Evolutionary conservation across 2,113 vertebrate genomes (phyloP), one percentile per base, ranked within the genome.

Genomic region (Antigone vipio): DNA sequence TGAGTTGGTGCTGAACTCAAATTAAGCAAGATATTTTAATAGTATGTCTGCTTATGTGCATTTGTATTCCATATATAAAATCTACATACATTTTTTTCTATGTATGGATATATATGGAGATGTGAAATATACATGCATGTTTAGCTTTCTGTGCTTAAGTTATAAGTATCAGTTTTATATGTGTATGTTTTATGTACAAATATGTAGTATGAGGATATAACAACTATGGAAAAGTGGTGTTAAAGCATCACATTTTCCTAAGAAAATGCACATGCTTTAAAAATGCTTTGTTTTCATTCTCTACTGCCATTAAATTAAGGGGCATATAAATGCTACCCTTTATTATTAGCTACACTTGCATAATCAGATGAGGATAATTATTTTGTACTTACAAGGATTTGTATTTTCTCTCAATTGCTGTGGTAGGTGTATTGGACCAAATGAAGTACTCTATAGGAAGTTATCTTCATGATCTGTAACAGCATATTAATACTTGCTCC

Each of bases 101-200:
- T 95, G 77, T 88, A 89, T 96, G 76, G 35, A 24, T 75, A 84
- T 95, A 95, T 95, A 90, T 96, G 94, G 86, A 76, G 90, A 64
- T 59, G 35, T 63, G 60, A 87, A 84, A 77, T 66, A 44, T 40
- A 58, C 20, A 9, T 73, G 86, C 90, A 90, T 91, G 95, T 77
- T 81, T 89, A 93, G 34, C 29, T 63, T 87, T 76, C 72, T 72
- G 30, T 83, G 52, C 76, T 74, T 71, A 62, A 83, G 27, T 42
- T 93, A 13, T 71, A 58, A 85, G 35, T 92, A 40, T 76, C 47
- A 35, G 72, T 60, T 93, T 76, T n/a, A 40, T 96, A 50, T 4
- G 19, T 91, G 27, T 95, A 27, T 78, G 42, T 95, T 85, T 95
- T 79, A 35, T n/a, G n/a, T 88, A 72, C 79, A 96, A 92, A 82